These are phyloP conservation scores for Scaeva pyrastri DNA, from an alignment of 2,888 invertebrate species.

Conservation along the genomic window DNA sequence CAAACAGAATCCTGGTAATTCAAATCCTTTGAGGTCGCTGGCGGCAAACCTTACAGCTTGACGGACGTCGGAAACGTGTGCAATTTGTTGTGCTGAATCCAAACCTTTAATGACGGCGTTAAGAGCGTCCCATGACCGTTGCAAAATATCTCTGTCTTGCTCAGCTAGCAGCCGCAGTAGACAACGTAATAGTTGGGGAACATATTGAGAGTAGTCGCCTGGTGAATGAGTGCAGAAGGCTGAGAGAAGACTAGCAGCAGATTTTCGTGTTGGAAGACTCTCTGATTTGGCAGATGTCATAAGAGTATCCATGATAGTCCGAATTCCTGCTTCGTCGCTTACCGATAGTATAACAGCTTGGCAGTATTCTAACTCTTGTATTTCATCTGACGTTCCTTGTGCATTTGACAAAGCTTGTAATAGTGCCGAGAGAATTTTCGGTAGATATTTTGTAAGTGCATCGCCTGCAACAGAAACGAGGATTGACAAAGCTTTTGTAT, in stretches of 20 bases:
- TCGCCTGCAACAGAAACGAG: constrained; percentile 97
- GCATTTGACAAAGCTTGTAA: constrained; percentile 90
- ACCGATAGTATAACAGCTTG: constrained; percentile 96
- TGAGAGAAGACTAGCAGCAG: constrained; percentile 94
- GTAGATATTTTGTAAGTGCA: constrained; percentile 94
- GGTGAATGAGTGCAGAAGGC: constrained; percentile 95
- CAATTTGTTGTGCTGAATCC: constrained; percentile 92
- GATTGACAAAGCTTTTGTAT: constrained; percentile 96
- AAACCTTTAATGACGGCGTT: constrained; percentile 94
- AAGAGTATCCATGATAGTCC: constrained; percentile 94
- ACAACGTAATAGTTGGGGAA: constrained; percentile 94
- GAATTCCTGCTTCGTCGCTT: constrained; percentile 93
- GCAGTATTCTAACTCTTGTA: constrained; percentile 94
- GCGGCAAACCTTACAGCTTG: constrained; percentile 96
- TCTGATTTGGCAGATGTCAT: constrained; percentile 90
- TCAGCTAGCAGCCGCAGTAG: constrained; percentile 94
- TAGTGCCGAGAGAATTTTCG: constrained; percentile 96
- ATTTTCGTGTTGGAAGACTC: constrained; percentile 88
- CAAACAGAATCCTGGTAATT: constrained; percentile 96
- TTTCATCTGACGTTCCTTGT: constrained; percentile 87
- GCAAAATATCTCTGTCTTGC: constrained; percentile 90
- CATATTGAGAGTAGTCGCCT: constrained; percentile 93
- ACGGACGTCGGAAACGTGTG: constrained; percentile 94
- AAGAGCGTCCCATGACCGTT: constrained; percentile 96
- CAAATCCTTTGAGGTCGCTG: constrained; percentile 91